phyloP scores from a whole-genome alignment of 30 jellyfish, hydroid and myxozoan species.

The Chrysaora quinquecirrha region DNA sequence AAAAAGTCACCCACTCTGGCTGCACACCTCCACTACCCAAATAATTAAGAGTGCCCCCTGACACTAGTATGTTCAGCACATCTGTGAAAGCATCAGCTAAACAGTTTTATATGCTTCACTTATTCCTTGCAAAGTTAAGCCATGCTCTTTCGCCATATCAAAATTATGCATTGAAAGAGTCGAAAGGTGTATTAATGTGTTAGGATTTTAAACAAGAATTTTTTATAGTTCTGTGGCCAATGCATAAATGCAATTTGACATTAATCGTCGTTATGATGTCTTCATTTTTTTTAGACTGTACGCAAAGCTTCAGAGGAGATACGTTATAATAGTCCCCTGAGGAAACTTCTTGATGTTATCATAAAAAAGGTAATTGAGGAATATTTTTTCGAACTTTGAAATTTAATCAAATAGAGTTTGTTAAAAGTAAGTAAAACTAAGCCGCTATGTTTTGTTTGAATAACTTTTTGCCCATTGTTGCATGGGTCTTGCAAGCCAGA shows the following conservation, averaged over 20 bases:
- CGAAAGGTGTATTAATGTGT: not conserved
- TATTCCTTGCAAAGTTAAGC: no score
- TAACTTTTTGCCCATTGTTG: not conserved
- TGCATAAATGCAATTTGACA: no score
- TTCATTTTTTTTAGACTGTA: constrained; percentile 55
- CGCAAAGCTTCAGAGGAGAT: constrained; percentile 92
- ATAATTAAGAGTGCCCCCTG: no score
- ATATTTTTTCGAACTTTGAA: not conserved
- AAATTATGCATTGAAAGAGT: not conserved
- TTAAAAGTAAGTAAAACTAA: not conserved
- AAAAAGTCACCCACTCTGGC: no score
- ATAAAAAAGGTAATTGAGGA: constrained; percentile 66
- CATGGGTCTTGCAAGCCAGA: not conserved
- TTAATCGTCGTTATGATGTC: not conserved
- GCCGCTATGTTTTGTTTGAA: not conserved
- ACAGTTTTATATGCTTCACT: no score
- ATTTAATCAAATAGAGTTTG: not conserved
- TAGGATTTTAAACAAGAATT: not conserved
- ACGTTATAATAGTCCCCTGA: constrained; percentile 75
- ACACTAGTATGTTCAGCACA: no score
- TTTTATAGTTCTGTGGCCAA: no score
- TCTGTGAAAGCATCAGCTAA: no score
- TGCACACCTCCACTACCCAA: no score
- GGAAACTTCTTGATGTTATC: constrained; percentile 82
- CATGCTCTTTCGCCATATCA: no score